These are phyloP conservation scores for Labeo rohita DNA, from an alignment of 2,113 vertebrate species.

Conservation along the genomic window DNA sequence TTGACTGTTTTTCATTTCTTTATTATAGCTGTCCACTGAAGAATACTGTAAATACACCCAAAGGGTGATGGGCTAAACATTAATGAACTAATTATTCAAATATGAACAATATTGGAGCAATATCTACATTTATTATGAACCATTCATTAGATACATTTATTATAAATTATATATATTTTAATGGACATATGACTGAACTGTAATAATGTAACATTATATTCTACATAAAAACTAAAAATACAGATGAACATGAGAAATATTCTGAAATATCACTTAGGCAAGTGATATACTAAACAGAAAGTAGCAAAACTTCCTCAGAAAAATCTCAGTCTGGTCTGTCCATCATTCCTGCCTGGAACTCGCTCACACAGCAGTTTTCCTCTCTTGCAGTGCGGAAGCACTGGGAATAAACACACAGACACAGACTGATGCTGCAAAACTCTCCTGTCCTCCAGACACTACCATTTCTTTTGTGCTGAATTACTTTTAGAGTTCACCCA, in stretches of 20 bases:
- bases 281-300: neutral
- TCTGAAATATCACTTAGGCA: neutral
- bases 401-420: conserved; percentile 57
- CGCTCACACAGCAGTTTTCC: conserved; percentile 82
- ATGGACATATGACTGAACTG: neutral
- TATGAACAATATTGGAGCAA: neutral
- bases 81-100: too few species aligned
- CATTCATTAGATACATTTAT: too few species aligned
- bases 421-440: conserved; percentile 6
- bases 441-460: neutral
- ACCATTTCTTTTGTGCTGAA: neutral
- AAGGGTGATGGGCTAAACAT: neutral
- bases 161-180: too few species aligned
- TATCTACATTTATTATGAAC: neutral
- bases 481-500: neutral
- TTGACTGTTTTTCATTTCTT: neutral
- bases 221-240: neutral
- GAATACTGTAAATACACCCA: neutral
- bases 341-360: conserved; percentile 87
- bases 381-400: conserved; percentile 75
- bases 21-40: neutral
- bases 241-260: neutral
- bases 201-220: neutral
- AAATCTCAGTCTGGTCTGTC: conserved; percentile 90
- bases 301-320: conserved; percentile 67